Evolutionary conservation across 2,888 invertebrate genomes (phyloP).

Genomic region (Gymnoscelis rufifasciata): DNA sequence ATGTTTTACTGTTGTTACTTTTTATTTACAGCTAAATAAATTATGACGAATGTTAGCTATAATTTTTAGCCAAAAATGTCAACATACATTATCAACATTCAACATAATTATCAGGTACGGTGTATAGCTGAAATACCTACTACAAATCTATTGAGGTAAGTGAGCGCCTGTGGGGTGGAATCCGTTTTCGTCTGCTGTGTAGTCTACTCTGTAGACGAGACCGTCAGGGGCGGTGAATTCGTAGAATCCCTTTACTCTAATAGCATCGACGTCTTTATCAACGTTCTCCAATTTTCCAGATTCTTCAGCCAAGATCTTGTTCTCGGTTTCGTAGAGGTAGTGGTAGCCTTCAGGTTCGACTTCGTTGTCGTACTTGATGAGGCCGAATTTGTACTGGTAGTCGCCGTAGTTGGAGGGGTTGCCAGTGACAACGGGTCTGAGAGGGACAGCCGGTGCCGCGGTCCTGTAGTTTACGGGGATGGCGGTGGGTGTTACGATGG

Average conservation of each 20-base stretch:
- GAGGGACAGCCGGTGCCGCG: conserved; percentile 1
- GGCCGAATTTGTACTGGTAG: conserved; percentile 64
- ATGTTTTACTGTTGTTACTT: no score
- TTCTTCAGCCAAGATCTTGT: conserved; percentile 70
- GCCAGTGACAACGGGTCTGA: conserved; percentile 10
- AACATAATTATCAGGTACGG: conserved; percentile 18
- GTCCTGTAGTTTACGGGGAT: background rate
- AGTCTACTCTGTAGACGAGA: conserved; percentile 68
- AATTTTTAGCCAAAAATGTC: background rate
- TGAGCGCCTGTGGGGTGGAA: conserved; percentile 59
- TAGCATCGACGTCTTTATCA: conserved; percentile 47
- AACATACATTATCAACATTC: conserved; percentile 22
- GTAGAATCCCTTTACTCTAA: conserved; percentile 65
- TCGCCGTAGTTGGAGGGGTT: conserved; percentile 23
- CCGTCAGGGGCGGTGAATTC: conserved; percentile 68
- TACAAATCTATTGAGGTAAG: conserved; percentile 47
- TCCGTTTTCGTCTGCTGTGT: conserved; percentile 70
- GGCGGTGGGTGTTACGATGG: conserved; percentile 18
- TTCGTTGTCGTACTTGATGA: conserved; percentile 64
- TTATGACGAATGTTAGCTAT: no score
- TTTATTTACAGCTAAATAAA: background rate
- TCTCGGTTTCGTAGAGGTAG: conserved; percentile 72
- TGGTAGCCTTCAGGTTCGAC: conserved; percentile 62
- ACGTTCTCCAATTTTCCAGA: conserved; percentile 58
- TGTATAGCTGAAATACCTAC: conserved; percentile 23